phyloP scores from a whole-genome alignment of 37 sponge, comb jelly and placozoan species.

The Agelas oroides region DNA sequence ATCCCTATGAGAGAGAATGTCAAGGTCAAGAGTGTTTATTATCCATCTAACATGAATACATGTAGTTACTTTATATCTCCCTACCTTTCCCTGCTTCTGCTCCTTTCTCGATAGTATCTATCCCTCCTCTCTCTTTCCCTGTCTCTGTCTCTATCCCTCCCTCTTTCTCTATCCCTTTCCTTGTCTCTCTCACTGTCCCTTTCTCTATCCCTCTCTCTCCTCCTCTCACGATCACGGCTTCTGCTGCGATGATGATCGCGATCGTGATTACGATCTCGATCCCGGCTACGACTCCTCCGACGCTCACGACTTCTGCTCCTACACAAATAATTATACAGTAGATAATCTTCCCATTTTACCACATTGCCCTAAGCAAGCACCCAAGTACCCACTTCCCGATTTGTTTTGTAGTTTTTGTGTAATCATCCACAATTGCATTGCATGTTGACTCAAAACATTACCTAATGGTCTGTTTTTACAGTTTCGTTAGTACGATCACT shows the following conservation, averaged over 20 bases:
- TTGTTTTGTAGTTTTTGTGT: too few relatives aligned
- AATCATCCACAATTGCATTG: too few relatives aligned
- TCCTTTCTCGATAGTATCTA: conserved; percentile 26
- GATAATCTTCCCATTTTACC: too few relatives aligned
- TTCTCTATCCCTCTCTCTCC: conserved; percentile 8
- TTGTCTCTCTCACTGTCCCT: conserved; percentile 43
- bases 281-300: conserved; percentile 5
- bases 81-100: conserved; percentile 21
- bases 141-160: conserved; percentile 25
- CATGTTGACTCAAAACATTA: too few relatives aligned
- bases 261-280: conserved; percentile 15
- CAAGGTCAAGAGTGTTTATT: too few relatives aligned
- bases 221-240: conserved; percentile 18
- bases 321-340: too few relatives aligned
- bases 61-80: background rate
- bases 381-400: too few relatives aligned
- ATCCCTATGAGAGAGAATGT: background rate
- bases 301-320: background rate
- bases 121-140: conserved; percentile 21
- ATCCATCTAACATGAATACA: too few relatives aligned
- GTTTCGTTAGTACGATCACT: too few relatives aligned
- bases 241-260: conserved; percentile 22
- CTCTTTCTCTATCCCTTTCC: conserved; percentile 35
- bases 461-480: too few relatives aligned
- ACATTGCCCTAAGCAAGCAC: too few relatives aligned